Evolutionary conservation across 2,888 invertebrate genomes (phyloP), one percentile per base, ranked within the genome.

Genomic region (Stramonita haemastoma): DNA sequence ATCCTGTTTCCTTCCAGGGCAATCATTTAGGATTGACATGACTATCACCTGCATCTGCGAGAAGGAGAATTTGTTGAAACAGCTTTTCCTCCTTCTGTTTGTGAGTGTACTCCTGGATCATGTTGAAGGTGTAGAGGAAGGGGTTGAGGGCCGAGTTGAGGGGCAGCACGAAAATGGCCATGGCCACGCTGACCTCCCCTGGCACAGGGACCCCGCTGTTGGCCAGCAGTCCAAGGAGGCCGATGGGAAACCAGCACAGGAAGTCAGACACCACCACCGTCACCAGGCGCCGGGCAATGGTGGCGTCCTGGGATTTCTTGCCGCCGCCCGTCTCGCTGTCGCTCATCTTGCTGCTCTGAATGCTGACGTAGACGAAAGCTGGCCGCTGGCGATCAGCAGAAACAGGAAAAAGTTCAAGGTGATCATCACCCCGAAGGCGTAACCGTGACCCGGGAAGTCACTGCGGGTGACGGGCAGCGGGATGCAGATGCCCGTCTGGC

Each of bases 201-300:
- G 84, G 57, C 0, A 84, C n/a, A 13, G 84, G 84, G 19, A 26
- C 29, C 8, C 84, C 84, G 4, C n/a, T 57, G 15, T 5, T 29
- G 4, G 84, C 2, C 56, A n/a, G n/a, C n/a, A n/a, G n/a, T n/a
- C n/a, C n/a, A n/a, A n/a, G n/a, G n/a, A n/a, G n/a, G n/a, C n/a
- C 84, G 22, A 84, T 57, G 56, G 84, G 84, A 15, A 84, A 84
- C 84, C 84, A 84, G 84, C 84, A 84, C 29, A 84, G n/a, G 84
- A 84, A 84, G 34, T 84, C 84, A 2, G 84, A 56, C 34, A 84
- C 56, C 46, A 57, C 84, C 15, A 84, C 29, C 15, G 56, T 56
- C 56, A 56, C 11, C 84, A 84, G n/a, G 1, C 84, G 84, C 15
- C 57, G 56, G 6, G 84, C 84, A 6, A 84, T 84, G 17, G 56